phyloP scores from a whole-genome alignment of 2,888 invertebrate species.

The Branchellion lobata region DNA sequence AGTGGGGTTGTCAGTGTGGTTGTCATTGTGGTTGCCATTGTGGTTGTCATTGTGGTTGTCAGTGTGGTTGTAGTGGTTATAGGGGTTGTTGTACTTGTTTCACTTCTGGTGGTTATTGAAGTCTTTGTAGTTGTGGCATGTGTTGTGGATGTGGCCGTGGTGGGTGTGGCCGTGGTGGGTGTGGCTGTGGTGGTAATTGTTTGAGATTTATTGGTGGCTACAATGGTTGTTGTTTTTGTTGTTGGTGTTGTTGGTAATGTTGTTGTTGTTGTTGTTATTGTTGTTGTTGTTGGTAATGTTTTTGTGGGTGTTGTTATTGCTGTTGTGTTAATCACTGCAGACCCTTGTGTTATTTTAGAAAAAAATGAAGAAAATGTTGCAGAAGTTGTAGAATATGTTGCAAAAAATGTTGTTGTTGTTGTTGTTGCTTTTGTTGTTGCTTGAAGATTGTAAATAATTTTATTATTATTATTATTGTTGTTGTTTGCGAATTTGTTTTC shows the following conservation, averaged over 20 bases:
- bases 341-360: no score
- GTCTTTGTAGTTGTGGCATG: background rate
- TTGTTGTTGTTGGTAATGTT: background rate
- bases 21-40: background rate
- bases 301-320: background rate
- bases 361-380: no score
- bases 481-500: no score
- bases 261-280: background rate
- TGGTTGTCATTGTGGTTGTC: no score
- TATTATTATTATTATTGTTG: no score
- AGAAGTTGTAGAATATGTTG: no score
- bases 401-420: no score
- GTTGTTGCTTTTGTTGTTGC: no score
- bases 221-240: background rate
- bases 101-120: background rate
- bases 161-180: background rate
- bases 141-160: background rate
- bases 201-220: background rate
- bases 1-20: background rate
- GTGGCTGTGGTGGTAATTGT: conserved; percentile 7
- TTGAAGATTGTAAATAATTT: no score
- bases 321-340: no score
- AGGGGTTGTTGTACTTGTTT: background rate
- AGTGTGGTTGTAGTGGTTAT: background rate
- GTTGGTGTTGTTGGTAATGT: background rate